phyloP scores from a whole-genome alignment of 2,113 vertebrate species.

The Vulpes vulpes region DNA sequence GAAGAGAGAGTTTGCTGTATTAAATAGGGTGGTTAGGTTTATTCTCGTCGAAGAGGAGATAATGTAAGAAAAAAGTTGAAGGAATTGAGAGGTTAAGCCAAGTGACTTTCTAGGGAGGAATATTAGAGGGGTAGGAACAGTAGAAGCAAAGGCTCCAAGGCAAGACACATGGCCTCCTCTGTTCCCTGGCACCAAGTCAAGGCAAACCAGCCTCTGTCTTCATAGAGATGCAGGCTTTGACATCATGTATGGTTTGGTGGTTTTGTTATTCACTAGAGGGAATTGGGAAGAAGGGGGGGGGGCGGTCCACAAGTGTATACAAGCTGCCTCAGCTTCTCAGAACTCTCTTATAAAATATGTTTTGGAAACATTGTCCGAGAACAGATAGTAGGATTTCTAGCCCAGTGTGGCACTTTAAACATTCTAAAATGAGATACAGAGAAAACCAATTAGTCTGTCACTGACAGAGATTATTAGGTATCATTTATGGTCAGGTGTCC shows the following conservation, averaged over 20 bases:
- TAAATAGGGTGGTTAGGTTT: not conserved
- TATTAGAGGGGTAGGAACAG: not conserved
- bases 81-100: not conserved
- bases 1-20: not conserved
- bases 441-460: slow-evolving; percentile 24
- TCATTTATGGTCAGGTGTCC: not conserved
- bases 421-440: not conserved
- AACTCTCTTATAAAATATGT: no score
- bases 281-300: not conserved
- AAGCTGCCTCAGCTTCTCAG: not conserved
- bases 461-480: not conserved
- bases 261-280: not conserved
- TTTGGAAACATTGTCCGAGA: not conserved
- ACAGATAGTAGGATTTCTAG: not conserved
- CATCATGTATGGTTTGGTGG: not conserved
- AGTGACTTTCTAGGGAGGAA: not conserved
- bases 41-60: not conserved
- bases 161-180: not conserved
- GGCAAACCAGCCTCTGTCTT: not conserved
- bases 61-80: not conserved
- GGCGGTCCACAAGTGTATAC: not conserved
- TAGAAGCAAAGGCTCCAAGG: not conserved
- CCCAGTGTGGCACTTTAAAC: not conserved
- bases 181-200: not conserved
- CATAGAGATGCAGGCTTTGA: not conserved